A percentile compares a stretch with the other conserved stretches of the same genome.
phyloP scores from a whole-genome alignment of 2,113 vertebrate genomes.

The Odontophorus gujanensis region DNA sequence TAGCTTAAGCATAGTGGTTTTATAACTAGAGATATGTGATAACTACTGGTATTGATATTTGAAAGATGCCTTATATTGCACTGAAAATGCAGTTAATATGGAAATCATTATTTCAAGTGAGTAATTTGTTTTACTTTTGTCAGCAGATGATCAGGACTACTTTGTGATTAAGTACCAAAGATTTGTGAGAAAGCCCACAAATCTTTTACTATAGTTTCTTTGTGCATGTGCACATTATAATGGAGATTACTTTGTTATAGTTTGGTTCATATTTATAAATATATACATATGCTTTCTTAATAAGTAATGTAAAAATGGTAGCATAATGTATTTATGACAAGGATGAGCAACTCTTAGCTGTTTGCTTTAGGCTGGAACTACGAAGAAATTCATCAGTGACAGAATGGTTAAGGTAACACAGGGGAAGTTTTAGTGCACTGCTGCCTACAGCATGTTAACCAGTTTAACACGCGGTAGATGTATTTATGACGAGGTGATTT shows the following conservation, averaged over 20 bases:
- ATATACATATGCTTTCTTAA: background rate
- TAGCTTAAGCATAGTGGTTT: background rate
- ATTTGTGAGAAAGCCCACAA: background rate
- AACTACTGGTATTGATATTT: background rate
- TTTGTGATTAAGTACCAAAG: background rate
- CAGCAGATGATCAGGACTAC: background rate
- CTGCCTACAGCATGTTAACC: constrained; percentile 59
- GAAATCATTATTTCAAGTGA: background rate
- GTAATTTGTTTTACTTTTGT: background rate
- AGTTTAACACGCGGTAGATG: constrained; percentile 48
- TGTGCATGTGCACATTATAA: background rate
- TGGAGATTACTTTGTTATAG: background rate
- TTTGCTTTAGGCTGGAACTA: constrained; percentile 69
- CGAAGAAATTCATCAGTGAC: constrained; percentile 70
- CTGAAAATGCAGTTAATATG: background rate
- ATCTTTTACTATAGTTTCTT: too few species aligned
- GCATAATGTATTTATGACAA: constrained; percentile 33
- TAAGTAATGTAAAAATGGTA: background rate
- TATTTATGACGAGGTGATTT: constrained; percentile 28
- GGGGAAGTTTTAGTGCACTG: constrained; percentile 51
- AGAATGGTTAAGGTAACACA: constrained; percentile 73
- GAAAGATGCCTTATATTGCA: background rate
- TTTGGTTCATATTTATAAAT: background rate
- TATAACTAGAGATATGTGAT: background rate
- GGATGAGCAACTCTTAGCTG: constrained; percentile 71